phyloP scores from a whole-genome alignment of 2,797 vertebrate species.

The Gymnocypris eckloni region DNA sequence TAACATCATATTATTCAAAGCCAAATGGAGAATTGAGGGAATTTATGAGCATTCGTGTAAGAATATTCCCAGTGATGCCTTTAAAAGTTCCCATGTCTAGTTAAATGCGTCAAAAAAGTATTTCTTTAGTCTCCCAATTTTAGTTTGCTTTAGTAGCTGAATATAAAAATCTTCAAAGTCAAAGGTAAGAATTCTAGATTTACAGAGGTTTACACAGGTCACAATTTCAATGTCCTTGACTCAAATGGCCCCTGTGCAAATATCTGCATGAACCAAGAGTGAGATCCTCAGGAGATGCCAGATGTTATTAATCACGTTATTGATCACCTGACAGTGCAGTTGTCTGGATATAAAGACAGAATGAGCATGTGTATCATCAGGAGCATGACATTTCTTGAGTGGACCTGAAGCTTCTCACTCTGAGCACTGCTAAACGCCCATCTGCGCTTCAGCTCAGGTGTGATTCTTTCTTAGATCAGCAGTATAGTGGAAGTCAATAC shows the following conservation, averaged over 20 bases:
- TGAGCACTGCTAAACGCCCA: constrained; percentile 37
- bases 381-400: constrained; percentile 49
- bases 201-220: constrained; percentile 22
- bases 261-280: constrained; percentile 54
- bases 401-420: neutral
- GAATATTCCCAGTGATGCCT: constrained; percentile 9
- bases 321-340: constrained; percentile 56
- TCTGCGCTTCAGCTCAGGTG: constrained; percentile 66
- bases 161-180: constrained; percentile 45
- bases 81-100: constrained; percentile 21
- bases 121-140: constrained; percentile 20
- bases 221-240: constrained; percentile 57
- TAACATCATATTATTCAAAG: constrained; percentile 87
- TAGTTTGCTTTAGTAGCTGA: constrained; percentile 8
- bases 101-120: neutral
- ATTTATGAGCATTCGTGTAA: constrained; percentile 58
- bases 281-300: constrained; percentile 40
- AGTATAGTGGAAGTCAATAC: constrained; percentile 74
- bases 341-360: constrained; percentile 56
- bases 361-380: neutral
- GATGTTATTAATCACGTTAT: constrained; percentile 59
- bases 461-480: constrained; percentile 78
- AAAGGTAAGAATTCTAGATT: constrained; percentile 49
- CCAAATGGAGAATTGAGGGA: constrained; percentile 73
- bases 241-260: constrained; percentile 42